Conservation (phyloP, 92 coral and sea anemone genomes). For the Epizoanthus ramosus region DNA sequence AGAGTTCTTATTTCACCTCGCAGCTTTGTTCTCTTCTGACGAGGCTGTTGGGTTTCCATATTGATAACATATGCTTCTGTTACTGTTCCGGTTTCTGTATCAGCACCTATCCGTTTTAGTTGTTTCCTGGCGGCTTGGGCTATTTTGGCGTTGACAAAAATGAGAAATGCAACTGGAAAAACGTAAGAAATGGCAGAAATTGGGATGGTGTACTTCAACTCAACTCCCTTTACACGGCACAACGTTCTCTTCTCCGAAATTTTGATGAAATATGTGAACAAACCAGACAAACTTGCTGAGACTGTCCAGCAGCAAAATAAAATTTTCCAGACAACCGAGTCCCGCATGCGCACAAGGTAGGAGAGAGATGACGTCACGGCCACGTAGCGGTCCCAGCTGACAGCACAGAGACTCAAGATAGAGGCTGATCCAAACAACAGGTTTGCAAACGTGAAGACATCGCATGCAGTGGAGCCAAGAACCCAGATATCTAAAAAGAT, state of each 20-base stretch:
- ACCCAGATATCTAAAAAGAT: background rate
- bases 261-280: slow-evolving; percentile 17
- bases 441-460: slow-evolving; percentile 22
- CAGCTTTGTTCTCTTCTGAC: background rate
- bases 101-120: background rate
- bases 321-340: slow-evolving; percentile 23
- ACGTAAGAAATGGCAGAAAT: slow-evolving; percentile 7
- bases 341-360: slow-evolving; percentile 27
- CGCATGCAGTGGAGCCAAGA: slow-evolving; percentile 11
- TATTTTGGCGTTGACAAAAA: slow-evolving; percentile 16
- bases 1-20: slow-evolving; percentile 10
- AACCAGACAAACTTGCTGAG: slow-evolving; percentile 11
- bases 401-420: slow-evolving; percentile 27
- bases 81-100: slow-evolving; percentile 7
- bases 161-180: slow-evolving; percentile 12
- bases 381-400: slow-evolving; percentile 34
- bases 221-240: slow-evolving; percentile 22
- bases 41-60: background rate
- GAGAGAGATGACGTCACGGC: slow-evolving; percentile 21
- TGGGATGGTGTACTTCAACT: slow-evolving; percentile 8
- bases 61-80: background rate
- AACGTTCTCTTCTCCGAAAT: slow-evolving; percentile 5
- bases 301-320: slow-evolving; percentile 15
- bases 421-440: slow-evolving; percentile 20
- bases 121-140: slow-evolving; percentile 22